Evolutionary conservation across 2,113 vertebrate species (phyloP), one percentile per base, ranked within the genome.

Genomic region (Phasianus colchicus): DNA sequence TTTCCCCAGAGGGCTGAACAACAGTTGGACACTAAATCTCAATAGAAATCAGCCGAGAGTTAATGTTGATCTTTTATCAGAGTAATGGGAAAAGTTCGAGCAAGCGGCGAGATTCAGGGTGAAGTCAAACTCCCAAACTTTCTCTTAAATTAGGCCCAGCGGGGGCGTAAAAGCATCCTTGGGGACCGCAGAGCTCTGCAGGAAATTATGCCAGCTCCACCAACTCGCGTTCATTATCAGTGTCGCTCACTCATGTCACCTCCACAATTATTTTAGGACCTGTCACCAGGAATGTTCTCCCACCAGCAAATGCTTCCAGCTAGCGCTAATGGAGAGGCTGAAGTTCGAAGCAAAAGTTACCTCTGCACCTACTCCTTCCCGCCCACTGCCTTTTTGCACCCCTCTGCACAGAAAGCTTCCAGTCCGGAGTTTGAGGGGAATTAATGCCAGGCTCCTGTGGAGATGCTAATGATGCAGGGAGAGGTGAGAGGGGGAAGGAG

Each of bases 211-310:
- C 89, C 96, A 92, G 93, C 80, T 96, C 96, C 94, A 87, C 92
- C 95, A 94, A 94, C 96, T 90, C 92, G 11, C 15, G 65, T 30
- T 93, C 95, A 54, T 93, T 90, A 90, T 12, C 81, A 13, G 90
- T 80, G 88, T 95, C 83, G 81, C 83, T 96, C 89, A 92, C 88
- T 94, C 95, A 6, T 78, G 90, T 95, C 95, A 95, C 97, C 93
- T 95, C 96, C 95, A 66, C 87, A 38, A 87, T 94, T 95, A 95
- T 95, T 95, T 93, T 86, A 20, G 92, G 96, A 92, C 88, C 92
- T 90, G 95, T 97, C 95, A 96, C 95, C 78, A 13, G 86, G 3
- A 90, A 73, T 86, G 1, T 79, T 97, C 97, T 96, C 97, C 96
- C 93, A 96, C 97, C 86, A 89, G 91, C 77, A 69, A 90, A 92